Conservation (phyloP, 2,797 vertebrate species). For the Tadarida brasiliensis region DNA sequence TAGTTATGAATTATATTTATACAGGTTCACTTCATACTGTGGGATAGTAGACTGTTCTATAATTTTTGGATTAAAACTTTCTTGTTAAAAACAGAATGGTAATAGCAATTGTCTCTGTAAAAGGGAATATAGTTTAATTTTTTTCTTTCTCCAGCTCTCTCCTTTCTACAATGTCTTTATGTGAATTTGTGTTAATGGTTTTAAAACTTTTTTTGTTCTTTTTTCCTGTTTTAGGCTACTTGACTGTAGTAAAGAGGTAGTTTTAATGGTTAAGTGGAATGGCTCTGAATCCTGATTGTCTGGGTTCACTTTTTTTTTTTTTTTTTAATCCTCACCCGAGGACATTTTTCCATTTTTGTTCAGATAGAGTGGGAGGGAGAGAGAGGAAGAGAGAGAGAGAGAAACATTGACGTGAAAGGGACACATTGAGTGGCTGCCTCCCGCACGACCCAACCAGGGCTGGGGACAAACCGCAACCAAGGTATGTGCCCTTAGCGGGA, state of each 20-base stretch:
- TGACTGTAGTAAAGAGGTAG: neutral
- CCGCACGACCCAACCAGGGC: no score
- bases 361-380: no score
- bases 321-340: no score
- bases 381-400: no score
- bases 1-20: conserved; percentile 2
- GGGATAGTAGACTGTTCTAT: neutral
- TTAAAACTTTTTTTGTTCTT: neutral
- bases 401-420: no score
- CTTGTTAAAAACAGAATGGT: neutral
- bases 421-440: no score
- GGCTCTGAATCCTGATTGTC: neutral
- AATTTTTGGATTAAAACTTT: neutral
- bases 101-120: neutral
- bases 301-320: neutral
- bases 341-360: no score
- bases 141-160: neutral
- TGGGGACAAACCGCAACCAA: no score
- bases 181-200: neutral
- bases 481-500: no score
- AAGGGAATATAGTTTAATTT: neutral
- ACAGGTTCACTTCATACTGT: neutral
- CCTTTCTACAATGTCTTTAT: neutral
- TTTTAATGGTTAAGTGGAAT: neutral
- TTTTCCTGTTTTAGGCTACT: neutral